These are phyloP conservation scores for Cephalopholis sonnerati DNA, from an alignment of 2,113 vertebrate genomes.

Conservation along the genomic window DNA sequence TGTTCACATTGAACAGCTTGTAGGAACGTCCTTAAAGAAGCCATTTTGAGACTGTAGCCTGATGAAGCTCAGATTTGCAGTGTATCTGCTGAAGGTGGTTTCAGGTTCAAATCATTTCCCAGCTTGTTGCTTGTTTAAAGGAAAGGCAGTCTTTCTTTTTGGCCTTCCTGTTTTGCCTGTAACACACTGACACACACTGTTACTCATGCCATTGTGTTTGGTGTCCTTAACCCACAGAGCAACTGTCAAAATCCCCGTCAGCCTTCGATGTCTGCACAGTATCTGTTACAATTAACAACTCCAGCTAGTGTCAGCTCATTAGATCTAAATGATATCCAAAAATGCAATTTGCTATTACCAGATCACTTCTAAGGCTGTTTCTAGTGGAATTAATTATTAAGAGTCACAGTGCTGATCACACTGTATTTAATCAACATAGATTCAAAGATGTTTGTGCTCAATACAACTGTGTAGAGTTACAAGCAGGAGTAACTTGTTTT, in stretches of 20 bases:
- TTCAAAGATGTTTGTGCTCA: no score
- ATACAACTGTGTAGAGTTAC: no score
- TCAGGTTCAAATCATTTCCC: background rate
- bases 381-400: background rate
- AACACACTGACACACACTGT: no score
- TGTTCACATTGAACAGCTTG: background rate
- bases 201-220: no score
- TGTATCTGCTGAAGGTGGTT: constrained; percentile 11
- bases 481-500: no score
- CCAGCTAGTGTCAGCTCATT: constrained; percentile 21
- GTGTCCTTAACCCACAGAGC: no score
- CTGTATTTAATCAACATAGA: no score
- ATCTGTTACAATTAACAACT: no score
- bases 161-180: background rate
- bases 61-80: background rate
- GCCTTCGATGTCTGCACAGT: background rate
- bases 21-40: background rate
- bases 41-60: constrained; percentile 1
- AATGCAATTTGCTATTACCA: background rate
- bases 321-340: background rate
- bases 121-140: constrained; percentile 8
- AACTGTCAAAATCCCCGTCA: background rate
- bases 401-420: no score
- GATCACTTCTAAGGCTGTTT: background rate
- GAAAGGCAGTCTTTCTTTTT: background rate